These are phyloP conservation scores for Gracilinanus agilis DNA, from an alignment of 2,113 vertebrate genomes.

Conservation along the genomic window DNA sequence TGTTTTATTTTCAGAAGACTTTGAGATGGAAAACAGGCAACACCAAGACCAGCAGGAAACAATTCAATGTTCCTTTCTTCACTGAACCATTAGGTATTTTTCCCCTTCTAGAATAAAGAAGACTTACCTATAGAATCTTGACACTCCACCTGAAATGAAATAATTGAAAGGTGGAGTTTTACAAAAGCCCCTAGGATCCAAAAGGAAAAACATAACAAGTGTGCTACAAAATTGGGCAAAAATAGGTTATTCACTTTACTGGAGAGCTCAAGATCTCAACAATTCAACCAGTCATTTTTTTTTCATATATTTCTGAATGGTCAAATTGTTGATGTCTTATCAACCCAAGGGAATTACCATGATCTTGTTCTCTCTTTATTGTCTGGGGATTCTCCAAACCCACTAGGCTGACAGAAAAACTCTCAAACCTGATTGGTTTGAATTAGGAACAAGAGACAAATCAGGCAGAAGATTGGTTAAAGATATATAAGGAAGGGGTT, in stretches of 20 bases:
- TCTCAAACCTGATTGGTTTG: not conserved
- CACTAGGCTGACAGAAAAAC: not conserved
- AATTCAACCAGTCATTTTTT: not conserved
- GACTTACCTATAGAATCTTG: not conserved
- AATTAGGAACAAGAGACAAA: not conserved
- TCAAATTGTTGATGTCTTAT: not conserved
- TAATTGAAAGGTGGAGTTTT: not conserved
- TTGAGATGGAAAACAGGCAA: conserved; percentile 27
- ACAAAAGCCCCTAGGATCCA: too few relatives aligned
- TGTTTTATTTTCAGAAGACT: not conserved
- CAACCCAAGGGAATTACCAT: not conserved
- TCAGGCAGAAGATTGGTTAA: not conserved
- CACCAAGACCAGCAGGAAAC: not conserved
- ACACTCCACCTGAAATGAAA: not conserved
- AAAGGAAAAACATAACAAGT: conserved; percentile 1
- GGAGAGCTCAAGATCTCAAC: not conserved
- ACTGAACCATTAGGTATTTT: not conserved
- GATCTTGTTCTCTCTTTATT: not conserved
- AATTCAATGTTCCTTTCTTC: not conserved
- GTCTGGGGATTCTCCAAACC: not conserved
- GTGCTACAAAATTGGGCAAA: not conserved
- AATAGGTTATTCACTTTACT: not conserved
- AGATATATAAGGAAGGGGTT: not conserved
- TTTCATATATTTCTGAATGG: not conserved
- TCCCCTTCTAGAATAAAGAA: not conserved